Evolutionary conservation across 2,113 vertebrate genomes (phyloP).

Genomic region (Amphilophus citrinellus): DNA sequence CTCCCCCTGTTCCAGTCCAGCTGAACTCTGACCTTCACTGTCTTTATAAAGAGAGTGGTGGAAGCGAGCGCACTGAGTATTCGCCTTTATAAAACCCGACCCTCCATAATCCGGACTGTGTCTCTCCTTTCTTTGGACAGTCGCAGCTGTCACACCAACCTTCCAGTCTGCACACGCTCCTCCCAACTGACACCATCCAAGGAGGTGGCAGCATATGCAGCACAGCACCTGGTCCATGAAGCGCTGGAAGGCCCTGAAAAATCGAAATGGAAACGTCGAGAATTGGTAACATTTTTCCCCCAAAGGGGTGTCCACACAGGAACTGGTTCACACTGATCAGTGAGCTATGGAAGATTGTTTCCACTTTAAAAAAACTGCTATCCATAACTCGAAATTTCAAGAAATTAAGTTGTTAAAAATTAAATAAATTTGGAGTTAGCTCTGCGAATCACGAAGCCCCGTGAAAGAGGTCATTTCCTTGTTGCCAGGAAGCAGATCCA

Average conservation of each 20-base stretch:
- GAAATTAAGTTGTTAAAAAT: too few relatives aligned
- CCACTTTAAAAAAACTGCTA: too few relatives aligned
- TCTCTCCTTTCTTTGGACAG: not conserved
- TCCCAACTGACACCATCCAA: not conserved
- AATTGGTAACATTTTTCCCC: not conserved
- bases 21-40: not conserved
- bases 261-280: not conserved
- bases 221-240: not conserved
- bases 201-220: not conserved
- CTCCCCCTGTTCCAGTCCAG: not conserved
- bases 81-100: constrained; percentile 1
- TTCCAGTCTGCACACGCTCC: not conserved
- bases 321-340: too few relatives aligned
- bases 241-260: not conserved
- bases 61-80: not conserved
- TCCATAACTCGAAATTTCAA: too few relatives aligned
- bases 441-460: too few relatives aligned
- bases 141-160: not conserved
- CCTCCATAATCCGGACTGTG: not conserved
- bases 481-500: too few relatives aligned
- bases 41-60: not conserved
- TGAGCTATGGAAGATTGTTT: too few relatives aligned
- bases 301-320: not conserved
- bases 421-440: too few relatives aligned
- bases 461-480: too few relatives aligned